Percentiles rank a stretch among this genome's conserved stretches.
phyloP scores from a whole-genome alignment of 2,888 invertebrate species.

The Ochropleura plecta region DNA sequence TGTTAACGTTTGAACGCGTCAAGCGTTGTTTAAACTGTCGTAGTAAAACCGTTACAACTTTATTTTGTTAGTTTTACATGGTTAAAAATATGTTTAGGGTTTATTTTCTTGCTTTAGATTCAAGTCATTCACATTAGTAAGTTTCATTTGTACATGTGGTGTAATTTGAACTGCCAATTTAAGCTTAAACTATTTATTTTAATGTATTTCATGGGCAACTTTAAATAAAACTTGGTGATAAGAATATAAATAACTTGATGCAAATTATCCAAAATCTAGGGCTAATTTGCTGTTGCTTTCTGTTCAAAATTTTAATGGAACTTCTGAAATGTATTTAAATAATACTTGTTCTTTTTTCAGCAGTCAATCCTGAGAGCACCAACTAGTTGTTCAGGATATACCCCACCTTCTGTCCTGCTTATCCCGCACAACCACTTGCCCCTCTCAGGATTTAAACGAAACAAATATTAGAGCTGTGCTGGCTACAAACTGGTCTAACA shows the following conservation, averaged over 20 bases:
- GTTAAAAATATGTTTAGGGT: neutral
- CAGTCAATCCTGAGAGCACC: no score
- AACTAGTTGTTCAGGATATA: no score
- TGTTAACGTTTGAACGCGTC: slow-evolving; percentile 42
- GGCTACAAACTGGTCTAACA: no score
- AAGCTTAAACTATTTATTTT: neutral
- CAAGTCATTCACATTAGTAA: no score
- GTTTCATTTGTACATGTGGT: no score
- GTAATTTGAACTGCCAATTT: no score
- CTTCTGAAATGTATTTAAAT: neutral
- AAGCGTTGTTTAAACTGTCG: slow-evolving; percentile 25
- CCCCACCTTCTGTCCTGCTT: no score
- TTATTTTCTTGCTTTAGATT: neutral
- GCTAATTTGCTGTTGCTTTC: neutral
- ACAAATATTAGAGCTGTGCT: no score
- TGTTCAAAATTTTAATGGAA: neutral
- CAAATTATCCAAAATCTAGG: no score
- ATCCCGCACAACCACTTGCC: no score
- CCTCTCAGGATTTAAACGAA: no score
- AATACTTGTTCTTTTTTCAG: no score
- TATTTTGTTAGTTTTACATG: slow-evolving; percentile 9
- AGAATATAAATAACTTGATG: neutral
- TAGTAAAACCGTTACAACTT: slow-evolving; percentile 21
- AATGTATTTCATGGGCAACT: neutral
- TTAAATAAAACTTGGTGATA: neutral